These are phyloP conservation scores for Tangara arthus DNA, from an alignment of 2,797 vertebrate genomes.

Conservation along the genomic window DNA sequence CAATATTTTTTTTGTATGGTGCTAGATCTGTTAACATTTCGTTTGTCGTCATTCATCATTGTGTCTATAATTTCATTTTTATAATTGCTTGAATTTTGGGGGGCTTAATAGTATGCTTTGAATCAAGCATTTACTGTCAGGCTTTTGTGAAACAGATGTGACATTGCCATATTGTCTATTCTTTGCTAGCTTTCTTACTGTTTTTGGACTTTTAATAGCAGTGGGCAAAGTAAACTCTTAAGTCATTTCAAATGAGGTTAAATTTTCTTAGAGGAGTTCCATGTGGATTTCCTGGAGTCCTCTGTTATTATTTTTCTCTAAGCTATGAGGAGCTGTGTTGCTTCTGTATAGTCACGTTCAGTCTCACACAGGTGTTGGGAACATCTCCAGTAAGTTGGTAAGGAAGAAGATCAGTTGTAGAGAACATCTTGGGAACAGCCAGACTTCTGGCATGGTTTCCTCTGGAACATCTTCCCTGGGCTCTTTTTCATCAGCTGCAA, in stretches of 20 bases:
- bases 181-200: not conserved
- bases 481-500: not conserved
- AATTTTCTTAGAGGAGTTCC: not conserved
- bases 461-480: not conserved
- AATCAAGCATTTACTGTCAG: slow-evolving; percentile 26
- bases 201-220: not conserved
- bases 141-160: slow-evolving; percentile 2
- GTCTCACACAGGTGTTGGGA: not conserved
- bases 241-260: not conserved
- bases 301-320: not conserved
- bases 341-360: accelerated
- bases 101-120: slow-evolving; percentile 32
- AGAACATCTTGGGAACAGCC: not conserved
- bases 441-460: not conserved
- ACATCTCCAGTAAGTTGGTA: not conserved
- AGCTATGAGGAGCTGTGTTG: not conserved
- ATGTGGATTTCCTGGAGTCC: not conserved
- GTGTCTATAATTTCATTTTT: slow-evolving; percentile 66
- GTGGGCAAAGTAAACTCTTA: not conserved
- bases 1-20: slow-evolving; percentile 69
- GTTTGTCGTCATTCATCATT: slow-evolving; percentile 64
- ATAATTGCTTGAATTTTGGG: slow-evolving; percentile 51
- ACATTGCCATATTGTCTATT: not conserved
- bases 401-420: not conserved
- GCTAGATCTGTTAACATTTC: slow-evolving; percentile 67